A percentile compares a stretch with the other conserved stretches of the same genome.
These are phyloP conservation scores for Dicerorhinus sumatrensis DNA, from an alignment of 2,113 vertebrate genomes.

Conservation along the genomic window DNA sequence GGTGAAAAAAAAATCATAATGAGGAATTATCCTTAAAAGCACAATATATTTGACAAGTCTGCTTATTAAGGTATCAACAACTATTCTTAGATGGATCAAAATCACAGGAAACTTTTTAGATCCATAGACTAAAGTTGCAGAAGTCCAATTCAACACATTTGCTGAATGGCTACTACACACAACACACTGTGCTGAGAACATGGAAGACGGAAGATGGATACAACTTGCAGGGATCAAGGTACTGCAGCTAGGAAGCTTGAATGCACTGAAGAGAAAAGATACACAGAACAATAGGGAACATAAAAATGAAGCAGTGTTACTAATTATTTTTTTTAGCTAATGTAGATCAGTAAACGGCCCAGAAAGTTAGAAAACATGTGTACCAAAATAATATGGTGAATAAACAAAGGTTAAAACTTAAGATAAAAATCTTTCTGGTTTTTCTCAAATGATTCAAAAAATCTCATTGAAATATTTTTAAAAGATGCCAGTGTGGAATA, in stretches of 20 bases:
- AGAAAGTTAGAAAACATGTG: neutral
- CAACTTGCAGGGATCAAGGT: neutral
- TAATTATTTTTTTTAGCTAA: neutral
- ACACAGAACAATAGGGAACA: neutral
- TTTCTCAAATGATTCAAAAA: neutral
- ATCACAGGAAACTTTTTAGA: neutral
- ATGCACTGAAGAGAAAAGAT: neutral
- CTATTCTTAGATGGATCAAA: neutral
- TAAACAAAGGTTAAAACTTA: neutral
- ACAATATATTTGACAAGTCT: neutral
- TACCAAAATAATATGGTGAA: neutral
- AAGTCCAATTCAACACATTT: neutral
- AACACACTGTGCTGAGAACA: neutral
- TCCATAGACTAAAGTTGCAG: neutral
- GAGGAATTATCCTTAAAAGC: neutral
- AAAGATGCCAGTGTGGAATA: neutral
- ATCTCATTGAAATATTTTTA: neutral
- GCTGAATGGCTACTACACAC: neutral
- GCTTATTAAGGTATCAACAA: neutral
- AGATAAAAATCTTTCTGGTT: neutral
- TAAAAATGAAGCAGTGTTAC: neutral
- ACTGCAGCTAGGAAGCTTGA: neutral
- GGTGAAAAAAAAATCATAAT: constrained; percentile 4
- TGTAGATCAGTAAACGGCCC: neutral
- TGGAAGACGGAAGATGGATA: neutral